These are phyloP conservation scores for Pocillopora grandis DNA, from an alignment of 92 coral and sea anemone species.

Conservation along the genomic window DNA sequence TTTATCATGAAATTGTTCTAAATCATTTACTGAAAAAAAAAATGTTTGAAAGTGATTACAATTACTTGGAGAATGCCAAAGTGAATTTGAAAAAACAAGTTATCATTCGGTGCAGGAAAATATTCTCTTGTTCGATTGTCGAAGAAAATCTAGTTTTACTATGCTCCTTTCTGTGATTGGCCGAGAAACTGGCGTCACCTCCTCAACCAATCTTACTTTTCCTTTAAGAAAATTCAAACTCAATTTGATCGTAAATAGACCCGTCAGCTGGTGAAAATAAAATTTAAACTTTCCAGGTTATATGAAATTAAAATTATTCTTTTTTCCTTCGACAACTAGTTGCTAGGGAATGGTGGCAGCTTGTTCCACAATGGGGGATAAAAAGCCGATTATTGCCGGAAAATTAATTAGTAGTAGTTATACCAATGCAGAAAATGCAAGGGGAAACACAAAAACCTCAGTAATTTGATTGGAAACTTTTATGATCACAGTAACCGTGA, in stretches of 20 bases:
- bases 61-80: no score
- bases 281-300: neutral
- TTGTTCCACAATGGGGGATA: neutral
- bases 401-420: neutral
- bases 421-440: neutral
- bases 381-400: constrained; percentile 9
- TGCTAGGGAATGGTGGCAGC: neutral
- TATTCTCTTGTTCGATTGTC: no score
- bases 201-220: no score
- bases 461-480: neutral
- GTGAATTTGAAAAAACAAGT: no score
- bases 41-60: no score
- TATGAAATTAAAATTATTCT: neutral
- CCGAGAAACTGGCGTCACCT: no score
- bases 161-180: no score
- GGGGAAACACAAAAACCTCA: neutral
- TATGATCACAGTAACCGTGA: neutral
- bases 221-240: no score
- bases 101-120: no score
- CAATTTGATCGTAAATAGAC: neutral
- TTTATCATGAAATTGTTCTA: no score
- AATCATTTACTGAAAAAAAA: no score
- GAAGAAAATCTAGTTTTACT: no score
- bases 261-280: neutral
- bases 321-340: neutral